These are phyloP conservation scores for Lathronympha strigana DNA, from an alignment of 2,888 invertebrate species.

Conservation along the genomic window DNA sequence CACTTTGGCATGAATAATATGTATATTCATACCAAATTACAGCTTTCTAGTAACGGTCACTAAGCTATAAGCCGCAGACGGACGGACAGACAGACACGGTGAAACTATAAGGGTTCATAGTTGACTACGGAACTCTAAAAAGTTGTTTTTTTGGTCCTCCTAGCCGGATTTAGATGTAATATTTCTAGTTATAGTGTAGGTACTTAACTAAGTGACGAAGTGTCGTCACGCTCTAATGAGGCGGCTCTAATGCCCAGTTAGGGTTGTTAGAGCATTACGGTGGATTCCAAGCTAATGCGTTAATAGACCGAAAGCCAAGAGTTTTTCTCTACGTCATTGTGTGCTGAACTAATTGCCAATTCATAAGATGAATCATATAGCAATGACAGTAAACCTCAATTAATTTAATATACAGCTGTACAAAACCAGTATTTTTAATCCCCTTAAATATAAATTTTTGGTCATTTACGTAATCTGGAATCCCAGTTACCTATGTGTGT, in stretches of 20 bases:
- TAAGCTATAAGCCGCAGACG: no score
- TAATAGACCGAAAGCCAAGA: background rate
- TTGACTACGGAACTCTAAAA: no score
- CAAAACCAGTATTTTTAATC: background rate
- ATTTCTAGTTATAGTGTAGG: no score
- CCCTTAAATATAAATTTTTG: background rate
- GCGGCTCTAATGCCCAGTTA: conserved; percentile 20
- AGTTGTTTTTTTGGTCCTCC: no score
- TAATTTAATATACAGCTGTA: background rate
- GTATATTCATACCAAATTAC: no score
- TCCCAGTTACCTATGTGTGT: background rate
- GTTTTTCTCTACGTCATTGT: background rate
- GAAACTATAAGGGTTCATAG: no score
- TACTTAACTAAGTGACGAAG: conserved; percentile 15
- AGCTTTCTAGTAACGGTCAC: no score
- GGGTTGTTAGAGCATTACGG: conserved; percentile 9
- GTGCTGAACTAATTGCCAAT: background rate
- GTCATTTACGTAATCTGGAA: background rate
- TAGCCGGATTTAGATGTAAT: no score
- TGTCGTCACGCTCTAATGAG: conserved; percentile 31
- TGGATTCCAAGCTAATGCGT: conserved; percentile 15
- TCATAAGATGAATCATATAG: no score
- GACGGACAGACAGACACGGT: no score
- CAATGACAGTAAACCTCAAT: background rate
- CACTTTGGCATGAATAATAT: no score